A percentile compares a stretch with the other conserved stretches of the same genome.
Conservation (phyloP, 2,888 invertebrate genomes). For the Pachymerium ferrugineum region DNA sequence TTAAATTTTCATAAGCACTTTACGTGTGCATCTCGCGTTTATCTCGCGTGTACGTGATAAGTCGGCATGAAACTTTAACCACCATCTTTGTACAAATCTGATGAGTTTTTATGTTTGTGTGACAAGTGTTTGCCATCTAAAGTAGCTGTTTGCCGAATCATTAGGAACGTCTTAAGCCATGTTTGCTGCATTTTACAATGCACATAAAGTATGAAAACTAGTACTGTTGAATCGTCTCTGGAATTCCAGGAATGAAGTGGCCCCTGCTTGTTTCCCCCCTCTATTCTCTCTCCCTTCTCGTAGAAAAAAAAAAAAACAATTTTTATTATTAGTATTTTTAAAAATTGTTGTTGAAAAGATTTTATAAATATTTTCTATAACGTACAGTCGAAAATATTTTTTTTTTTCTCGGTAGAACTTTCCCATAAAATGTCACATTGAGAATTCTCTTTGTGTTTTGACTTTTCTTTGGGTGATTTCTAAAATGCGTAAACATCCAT, state of each 20-base stretch:
- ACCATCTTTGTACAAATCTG: neutral
- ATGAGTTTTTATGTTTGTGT: neutral
- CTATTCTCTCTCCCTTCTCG: neutral
- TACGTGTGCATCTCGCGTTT: too few relatives aligned
- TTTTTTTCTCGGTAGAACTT: too few relatives aligned
- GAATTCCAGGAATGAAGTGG: conserved; percentile 17
- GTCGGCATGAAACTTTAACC: neutral
- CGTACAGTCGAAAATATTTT: too few relatives aligned
- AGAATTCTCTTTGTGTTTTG: too few relatives aligned
- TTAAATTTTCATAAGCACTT: too few relatives aligned
- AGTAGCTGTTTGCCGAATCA: neutral
- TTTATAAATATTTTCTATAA: neutral
- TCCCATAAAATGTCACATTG: too few relatives aligned
- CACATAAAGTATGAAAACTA: neutral
- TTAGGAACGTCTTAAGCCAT: neutral
- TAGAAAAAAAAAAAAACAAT: neutral
- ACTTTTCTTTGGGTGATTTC: too few relatives aligned
- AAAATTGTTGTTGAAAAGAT: neutral
- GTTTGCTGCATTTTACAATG: neutral
- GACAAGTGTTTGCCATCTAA: neutral
- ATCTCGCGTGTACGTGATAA: too few relatives aligned
- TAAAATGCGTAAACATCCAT: too few relatives aligned
- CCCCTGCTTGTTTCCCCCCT: neutral
- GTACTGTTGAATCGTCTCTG: neutral
- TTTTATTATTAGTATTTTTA: neutral